Evolutionary conservation across 2,113 vertebrate genomes (phyloP).

Genomic region (Pseudopipra pipra): DNA sequence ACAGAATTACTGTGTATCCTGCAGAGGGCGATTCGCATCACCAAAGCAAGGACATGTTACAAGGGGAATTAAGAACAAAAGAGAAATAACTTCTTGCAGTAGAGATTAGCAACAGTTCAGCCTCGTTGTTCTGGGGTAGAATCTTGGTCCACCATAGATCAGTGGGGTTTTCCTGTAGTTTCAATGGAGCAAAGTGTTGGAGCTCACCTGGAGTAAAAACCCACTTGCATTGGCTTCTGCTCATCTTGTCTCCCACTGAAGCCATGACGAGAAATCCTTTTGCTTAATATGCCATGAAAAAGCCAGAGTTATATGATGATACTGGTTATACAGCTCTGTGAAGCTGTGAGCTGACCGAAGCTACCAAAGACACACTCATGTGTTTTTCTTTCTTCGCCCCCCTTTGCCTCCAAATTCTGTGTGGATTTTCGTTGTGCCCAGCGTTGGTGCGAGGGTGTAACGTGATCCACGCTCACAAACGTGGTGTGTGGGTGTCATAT

Average conservation of each 20-base stretch:
- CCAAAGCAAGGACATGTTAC: background rate
- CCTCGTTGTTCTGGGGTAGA: background rate
- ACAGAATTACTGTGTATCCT: background rate
- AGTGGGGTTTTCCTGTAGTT: background rate
- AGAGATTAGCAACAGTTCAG: background rate
- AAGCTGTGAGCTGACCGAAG: background rate
- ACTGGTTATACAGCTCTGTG: background rate
- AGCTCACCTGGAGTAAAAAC: background rate
- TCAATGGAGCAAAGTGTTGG: background rate
- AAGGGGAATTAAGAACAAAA: background rate
- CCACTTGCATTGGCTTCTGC: background rate
- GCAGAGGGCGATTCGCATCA: background rate
- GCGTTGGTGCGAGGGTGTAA: fast-evolving
- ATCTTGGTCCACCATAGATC: background rate
- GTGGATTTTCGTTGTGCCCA: background rate
- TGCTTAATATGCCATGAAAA: background rate
- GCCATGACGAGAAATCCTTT: background rate
- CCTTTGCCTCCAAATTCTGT: background rate
- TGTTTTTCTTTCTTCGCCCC: background rate
- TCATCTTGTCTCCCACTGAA: background rate
- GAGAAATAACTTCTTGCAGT: background rate
- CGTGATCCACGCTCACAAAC: fast-evolving
- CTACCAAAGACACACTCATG: background rate
- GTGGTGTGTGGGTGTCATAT: background rate
- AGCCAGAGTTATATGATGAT: background rate